These are phyloP conservation scores for Sciurus niger DNA, from an alignment of 2,113 vertebrate genomes.

Conservation along the genomic window DNA sequence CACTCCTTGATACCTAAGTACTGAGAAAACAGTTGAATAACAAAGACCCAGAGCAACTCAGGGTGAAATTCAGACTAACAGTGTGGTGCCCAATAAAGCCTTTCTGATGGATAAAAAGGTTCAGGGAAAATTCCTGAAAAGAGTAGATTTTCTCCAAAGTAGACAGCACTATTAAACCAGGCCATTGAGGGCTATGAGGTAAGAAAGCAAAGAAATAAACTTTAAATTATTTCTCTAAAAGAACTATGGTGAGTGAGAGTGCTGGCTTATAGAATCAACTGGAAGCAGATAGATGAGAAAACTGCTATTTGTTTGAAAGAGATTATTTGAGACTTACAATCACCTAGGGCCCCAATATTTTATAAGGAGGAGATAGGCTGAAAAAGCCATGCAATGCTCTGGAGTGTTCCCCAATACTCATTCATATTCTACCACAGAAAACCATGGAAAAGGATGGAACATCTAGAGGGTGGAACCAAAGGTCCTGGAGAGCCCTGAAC, in stretches of 20 bases:
- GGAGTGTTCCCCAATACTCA: neutral
- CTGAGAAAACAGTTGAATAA: neutral
- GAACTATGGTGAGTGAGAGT: neutral
- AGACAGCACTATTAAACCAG: neutral
- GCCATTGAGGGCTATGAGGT: accelerated
- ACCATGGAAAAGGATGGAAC: neutral
- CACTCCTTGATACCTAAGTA: neutral
- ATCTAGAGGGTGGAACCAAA: neutral
- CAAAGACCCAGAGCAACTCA: neutral
- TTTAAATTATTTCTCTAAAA: neutral
- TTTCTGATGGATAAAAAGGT: neutral
- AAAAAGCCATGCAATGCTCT: neutral
- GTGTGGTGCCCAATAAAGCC: neutral
- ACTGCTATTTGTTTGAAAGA: neutral
- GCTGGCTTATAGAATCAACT: neutral
- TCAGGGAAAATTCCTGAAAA: neutral
- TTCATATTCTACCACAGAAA: neutral
- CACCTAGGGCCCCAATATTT: neutral
- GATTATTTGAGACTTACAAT: neutral
- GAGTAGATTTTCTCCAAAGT: neutral
- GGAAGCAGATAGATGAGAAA: neutral
- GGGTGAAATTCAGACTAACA: neutral
- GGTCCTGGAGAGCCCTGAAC: neutral
- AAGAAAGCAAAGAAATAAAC: neutral
- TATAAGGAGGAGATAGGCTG: neutral